phyloP scores from a whole-genome alignment of 2,113 vertebrate genomes.

The Thomomys bottae region DNA sequence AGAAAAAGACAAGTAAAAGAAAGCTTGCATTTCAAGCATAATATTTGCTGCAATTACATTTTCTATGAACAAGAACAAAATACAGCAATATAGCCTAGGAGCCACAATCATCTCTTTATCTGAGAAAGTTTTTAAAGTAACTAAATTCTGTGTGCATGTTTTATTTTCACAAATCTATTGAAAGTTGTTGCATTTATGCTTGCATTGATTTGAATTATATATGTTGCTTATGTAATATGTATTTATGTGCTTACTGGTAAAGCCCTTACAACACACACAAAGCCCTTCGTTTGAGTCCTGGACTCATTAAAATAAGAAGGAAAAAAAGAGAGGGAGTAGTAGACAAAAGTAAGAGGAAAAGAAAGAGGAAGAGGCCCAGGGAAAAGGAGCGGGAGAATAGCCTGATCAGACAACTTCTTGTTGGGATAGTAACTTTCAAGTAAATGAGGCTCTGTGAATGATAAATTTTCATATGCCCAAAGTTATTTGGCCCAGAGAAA shows the following conservation, averaged over 20 bases:
- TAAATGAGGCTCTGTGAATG: constrained; percentile 22
- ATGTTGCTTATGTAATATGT: not conserved
- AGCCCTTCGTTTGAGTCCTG: too few relatives aligned
- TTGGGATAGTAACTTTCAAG: not conserved
- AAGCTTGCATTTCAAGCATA: not conserved
- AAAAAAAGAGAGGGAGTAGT: too few relatives aligned
- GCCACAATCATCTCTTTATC: not conserved
- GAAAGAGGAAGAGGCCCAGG: too few relatives aligned
- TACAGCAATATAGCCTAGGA: constrained; percentile 1
- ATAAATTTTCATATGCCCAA: constrained; percentile 14
- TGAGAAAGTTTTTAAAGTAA: constrained; percentile 42
- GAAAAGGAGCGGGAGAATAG: too few relatives aligned
- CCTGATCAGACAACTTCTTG: not conserved
- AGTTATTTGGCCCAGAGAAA: constrained; percentile 2
- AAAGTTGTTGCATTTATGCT: not conserved
- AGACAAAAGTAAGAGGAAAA: too few relatives aligned
- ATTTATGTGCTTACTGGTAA: not conserved
- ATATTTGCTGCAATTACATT: not conserved
- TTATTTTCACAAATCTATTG: constrained; percentile 32
- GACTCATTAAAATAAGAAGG: too few relatives aligned
- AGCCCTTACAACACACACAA: too few relatives aligned
- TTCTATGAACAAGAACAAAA: constrained; percentile 32
- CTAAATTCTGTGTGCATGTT: not conserved
- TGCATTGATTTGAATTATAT: not conserved
- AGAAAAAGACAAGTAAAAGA: constrained; percentile 27